Conservation (phyloP, 2,888 invertebrate species). For the Phorcus lineatus region DNA sequence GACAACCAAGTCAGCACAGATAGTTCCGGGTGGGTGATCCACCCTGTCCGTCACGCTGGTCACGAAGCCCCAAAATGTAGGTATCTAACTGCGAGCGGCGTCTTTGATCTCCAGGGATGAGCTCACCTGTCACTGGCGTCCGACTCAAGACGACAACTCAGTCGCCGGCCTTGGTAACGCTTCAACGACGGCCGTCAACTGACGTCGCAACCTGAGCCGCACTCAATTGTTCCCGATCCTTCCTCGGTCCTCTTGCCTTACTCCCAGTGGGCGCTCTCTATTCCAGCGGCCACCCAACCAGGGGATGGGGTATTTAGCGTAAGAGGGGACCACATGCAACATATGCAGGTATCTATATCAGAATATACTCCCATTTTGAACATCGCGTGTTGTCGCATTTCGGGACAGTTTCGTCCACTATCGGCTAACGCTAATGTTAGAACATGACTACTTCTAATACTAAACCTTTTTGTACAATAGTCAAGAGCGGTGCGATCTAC, state of each 20-base stretch:
- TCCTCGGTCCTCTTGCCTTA: neutral
- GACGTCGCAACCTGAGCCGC: slow-evolving; percentile 9
- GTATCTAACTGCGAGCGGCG: neutral
- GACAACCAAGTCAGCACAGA: neutral
- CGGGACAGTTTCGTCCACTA: neutral
- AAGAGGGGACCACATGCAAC: neutral
- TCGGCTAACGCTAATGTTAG: neutral
- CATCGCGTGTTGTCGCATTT: neutral
- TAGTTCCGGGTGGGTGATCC: neutral
- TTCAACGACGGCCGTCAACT: neutral
- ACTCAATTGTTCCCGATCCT: neutral
- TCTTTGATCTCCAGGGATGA: neutral
- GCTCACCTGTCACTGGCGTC: neutral
- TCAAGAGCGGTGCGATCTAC: neutral
- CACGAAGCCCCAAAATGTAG: neutral
- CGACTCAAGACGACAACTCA: neutral
- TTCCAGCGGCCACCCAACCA: slow-evolving; percentile 12
- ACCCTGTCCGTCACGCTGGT: neutral
- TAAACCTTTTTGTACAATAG: neutral
- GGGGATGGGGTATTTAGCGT: slow-evolving; percentile 11
- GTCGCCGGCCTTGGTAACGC: slow-evolving; percentile 11
- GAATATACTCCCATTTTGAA: slow-evolving; percentile 1
- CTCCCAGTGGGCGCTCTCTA: neutral
- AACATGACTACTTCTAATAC: neutral
- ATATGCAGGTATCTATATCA: neutral